A percentile compares a stretch with the other conserved stretches of the same genome.
Evolutionary conservation across 2,797 vertebrate genomes (phyloP).

Genomic region (Neosalanx taihuensis): DNA sequence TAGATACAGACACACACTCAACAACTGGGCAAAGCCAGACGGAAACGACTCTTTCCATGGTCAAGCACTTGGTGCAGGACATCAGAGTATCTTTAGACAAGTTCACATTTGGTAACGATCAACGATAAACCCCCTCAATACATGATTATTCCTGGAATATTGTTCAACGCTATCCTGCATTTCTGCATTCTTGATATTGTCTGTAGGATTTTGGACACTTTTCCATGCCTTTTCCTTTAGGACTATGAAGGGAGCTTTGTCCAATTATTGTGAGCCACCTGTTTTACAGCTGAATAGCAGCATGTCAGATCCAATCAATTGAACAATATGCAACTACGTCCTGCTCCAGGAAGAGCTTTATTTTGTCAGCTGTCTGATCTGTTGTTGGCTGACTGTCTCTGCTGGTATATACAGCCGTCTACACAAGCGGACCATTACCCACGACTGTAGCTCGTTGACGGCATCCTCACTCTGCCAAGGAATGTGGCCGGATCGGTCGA

Average conservation of each 20-base stretch:
- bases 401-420: slow-evolving; percentile 29
- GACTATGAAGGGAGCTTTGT: slow-evolving; percentile 14
- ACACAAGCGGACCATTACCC: slow-evolving; percentile 9
- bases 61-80: no score
- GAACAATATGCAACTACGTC: slow-evolving; percentile 29
- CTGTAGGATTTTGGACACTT: background rate
- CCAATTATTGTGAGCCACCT: slow-evolving; percentile 43
- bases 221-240: slow-evolving; percentile 9
- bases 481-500: background rate
- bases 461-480: background rate
- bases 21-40: background rate
- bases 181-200: background rate
- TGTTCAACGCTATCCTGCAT: background rate
- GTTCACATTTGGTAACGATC: background rate
- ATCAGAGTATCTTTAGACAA: background rate
- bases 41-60: background rate
- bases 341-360: slow-evolving; percentile 35
- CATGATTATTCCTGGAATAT: background rate
- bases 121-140: slow-evolving; percentile 5
- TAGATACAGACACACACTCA: background rate
- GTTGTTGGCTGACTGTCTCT: slow-evolving; percentile 25
- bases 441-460: background rate
- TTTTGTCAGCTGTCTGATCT: slow-evolving; percentile 43
- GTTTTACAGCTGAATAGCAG: slow-evolving; percentile 38
- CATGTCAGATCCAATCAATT: slow-evolving; percentile 44